Conservation (phyloP, 2,797 vertebrate species). For the Scarus forsteni region DNA sequence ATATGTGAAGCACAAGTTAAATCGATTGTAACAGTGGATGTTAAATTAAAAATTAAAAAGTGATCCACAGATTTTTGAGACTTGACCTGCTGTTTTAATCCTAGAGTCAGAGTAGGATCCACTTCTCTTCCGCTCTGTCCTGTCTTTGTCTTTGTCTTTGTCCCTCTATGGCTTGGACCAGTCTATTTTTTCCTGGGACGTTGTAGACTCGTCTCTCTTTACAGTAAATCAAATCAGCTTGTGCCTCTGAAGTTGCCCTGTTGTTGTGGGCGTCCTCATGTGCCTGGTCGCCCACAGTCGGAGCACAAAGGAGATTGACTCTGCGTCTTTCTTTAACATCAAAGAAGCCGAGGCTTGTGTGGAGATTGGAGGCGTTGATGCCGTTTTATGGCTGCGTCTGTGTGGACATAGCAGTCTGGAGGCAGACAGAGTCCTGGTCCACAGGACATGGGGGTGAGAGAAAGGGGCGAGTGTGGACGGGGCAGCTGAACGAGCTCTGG, state of each 20-base stretch:
- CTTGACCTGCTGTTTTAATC: too few species aligned
- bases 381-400: slow-evolving; percentile 75
- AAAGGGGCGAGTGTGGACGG: slow-evolving; percentile 69
- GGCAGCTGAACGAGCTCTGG: slow-evolving; percentile 44
- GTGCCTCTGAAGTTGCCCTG: slow-evolving; percentile 29
- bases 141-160: too few species aligned
- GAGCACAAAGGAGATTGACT: slow-evolving; percentile 66
- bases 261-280: slow-evolving; percentile 25
- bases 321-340: slow-evolving; percentile 55
- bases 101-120: too few species aligned
- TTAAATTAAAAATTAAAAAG: too few species aligned
- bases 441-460: slow-evolving; percentile 71
- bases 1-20: too few species aligned
- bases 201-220: slow-evolving; percentile 4
- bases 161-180: slow-evolving; percentile 10
- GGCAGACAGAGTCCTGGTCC: slow-evolving; percentile 50
- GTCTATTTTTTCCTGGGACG: slow-evolving; percentile 27
- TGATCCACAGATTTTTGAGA: too few species aligned
- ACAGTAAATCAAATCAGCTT: slow-evolving; percentile 35
- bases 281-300: slow-evolving; percentile 36
- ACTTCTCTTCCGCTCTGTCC: neutral
- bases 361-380: slow-evolving; percentile 55
- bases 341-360: slow-evolving; percentile 53
- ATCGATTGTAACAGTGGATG: too few species aligned
- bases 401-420: slow-evolving; percentile 70